Conservation (phyloP, 2,888 invertebrate genomes). For the Hipparchia sbordonii region DNA sequence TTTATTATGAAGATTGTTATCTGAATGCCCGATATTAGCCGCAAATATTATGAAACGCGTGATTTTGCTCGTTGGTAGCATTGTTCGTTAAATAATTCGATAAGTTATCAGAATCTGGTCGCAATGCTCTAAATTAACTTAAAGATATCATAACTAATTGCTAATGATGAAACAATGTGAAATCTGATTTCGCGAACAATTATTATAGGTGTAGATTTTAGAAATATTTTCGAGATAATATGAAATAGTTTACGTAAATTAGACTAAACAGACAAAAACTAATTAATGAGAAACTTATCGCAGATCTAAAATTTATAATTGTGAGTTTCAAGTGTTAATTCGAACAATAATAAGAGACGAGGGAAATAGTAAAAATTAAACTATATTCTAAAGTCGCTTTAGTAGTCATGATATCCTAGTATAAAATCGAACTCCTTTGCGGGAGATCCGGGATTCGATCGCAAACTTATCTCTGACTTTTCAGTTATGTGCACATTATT, state of each 20-base stretch:
- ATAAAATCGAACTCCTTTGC: too few species aligned
- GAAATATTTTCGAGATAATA: conserved; percentile 8
- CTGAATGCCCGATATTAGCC: conserved; percentile 35
- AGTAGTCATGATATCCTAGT: neutral
- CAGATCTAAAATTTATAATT: conserved; percentile 2
- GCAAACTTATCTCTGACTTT: too few species aligned
- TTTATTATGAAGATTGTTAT: conserved; percentile 38
- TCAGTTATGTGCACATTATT: too few species aligned
- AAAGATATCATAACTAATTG: conserved; percentile 31
- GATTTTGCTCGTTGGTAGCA: conserved; percentile 32
- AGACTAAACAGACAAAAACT: neutral
- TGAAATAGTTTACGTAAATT: conserved; percentile 9
- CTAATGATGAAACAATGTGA: conserved; percentile 27
- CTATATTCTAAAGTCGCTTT: neutral
- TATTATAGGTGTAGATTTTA: conserved; percentile 19
- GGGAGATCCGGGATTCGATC: too few species aligned
- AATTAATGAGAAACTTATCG: conserved; percentile 10
- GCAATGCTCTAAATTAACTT: conserved; percentile 29
- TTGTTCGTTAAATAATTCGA: conserved; percentile 39
- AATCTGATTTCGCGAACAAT: conserved; percentile 16
- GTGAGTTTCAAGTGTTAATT: neutral
- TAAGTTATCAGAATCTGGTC: conserved; percentile 36
- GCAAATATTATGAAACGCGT: conserved; percentile 38
- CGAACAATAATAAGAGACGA: neutral
- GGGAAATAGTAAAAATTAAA: neutral